Percentiles rank a stretch among this genome's conserved stretches.
phyloP scores from a whole-genome alignment of 2,113 vertebrate species.

The Indicator maculatus region DNA sequence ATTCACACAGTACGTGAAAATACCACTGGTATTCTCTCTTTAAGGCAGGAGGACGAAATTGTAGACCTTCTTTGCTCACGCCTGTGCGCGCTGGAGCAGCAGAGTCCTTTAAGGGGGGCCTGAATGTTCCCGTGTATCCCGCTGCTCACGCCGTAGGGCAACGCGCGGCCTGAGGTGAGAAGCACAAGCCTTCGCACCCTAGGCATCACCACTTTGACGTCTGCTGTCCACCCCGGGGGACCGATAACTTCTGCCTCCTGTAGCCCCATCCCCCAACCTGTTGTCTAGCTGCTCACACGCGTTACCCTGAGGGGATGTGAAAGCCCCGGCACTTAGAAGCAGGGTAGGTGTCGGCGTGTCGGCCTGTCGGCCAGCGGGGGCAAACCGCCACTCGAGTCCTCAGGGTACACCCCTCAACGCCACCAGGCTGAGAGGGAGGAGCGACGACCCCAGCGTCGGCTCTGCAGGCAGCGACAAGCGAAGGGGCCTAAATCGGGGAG shows the following conservation, averaged over 20 bases:
- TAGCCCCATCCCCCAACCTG: background rate
- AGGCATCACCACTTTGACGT: too few relatives aligned
- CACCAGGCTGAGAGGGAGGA: too few relatives aligned
- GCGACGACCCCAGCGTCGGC: background rate
- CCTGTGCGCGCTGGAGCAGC: accelerated
- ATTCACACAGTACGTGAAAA: accelerated
- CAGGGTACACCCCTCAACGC: too few relatives aligned
- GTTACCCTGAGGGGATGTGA: background rate
- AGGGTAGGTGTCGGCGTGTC: accelerated
- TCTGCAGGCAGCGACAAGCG: background rate
- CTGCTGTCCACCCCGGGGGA: background rate
- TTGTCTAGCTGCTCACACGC: background rate
- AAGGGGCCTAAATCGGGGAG: too few relatives aligned
- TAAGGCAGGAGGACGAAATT: accelerated
- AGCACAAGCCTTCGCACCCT: accelerated
- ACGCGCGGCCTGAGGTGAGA: background rate
- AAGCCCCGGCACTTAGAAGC: background rate
- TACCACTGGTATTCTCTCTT: accelerated
- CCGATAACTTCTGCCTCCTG: too few relatives aligned
- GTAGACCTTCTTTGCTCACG: accelerated
- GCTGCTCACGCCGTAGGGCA: background rate
- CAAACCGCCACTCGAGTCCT: too few relatives aligned
- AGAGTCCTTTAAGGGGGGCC: accelerated
- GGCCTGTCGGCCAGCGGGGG: too few relatives aligned
- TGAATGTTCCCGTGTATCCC: accelerated